Evolutionary conservation across 1,140 invertebrate genomes (phyloP), one percentile per base, ranked within the genome.

Genomic region (Tyrophagus putrescentiae): DNA sequence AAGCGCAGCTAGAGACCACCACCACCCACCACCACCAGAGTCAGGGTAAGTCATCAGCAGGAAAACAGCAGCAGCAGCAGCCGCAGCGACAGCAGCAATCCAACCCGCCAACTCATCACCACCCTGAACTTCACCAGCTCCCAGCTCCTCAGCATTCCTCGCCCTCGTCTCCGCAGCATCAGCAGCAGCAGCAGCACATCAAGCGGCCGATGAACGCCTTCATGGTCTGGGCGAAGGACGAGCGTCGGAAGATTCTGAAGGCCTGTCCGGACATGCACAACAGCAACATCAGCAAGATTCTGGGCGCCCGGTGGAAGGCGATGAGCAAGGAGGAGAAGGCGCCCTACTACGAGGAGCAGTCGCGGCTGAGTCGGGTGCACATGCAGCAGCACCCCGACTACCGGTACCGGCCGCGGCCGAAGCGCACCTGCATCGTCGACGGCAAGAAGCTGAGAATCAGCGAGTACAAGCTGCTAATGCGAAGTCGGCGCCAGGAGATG

Each of bases 181-280:
- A 78, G 42, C 83, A 87, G 60, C 83, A 80, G 58, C 92, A 90
- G 71, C 89, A 88, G n/a, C 95, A 98, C 75, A 93, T 99, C 68
- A 99, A 99, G 68, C 77, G 96, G 68, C 96, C 96, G 16, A 97
- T 98, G 92, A 99, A 99, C 72, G 96, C 95, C 0, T 98, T 95
- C 71, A 95, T 95, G 92, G 91, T 96, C 5, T 97, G 92, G 92
- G 92, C 92, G 0, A 90, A 94, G 71, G 95, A 98, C 69, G 95
- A 98, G 67, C 79, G 95, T 61, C 78, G 93, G 57, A 98, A 98
- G 75, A 95, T 99, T 67, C 78, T 98, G 0, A 98, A 98, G 71
- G 91, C 91, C 0, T 98, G 92, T 73, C 96, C 96, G 0, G 96
- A 99, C 70, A 99, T 99, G 96, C 96, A 99, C 75, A 99, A 99